A percentile compares a stretch with the other conserved stretches of the same genome.
phyloP scores from a whole-genome alignment of 2,113 vertebrate genomes.

The Tympanuchus pallidicinctus region DNA sequence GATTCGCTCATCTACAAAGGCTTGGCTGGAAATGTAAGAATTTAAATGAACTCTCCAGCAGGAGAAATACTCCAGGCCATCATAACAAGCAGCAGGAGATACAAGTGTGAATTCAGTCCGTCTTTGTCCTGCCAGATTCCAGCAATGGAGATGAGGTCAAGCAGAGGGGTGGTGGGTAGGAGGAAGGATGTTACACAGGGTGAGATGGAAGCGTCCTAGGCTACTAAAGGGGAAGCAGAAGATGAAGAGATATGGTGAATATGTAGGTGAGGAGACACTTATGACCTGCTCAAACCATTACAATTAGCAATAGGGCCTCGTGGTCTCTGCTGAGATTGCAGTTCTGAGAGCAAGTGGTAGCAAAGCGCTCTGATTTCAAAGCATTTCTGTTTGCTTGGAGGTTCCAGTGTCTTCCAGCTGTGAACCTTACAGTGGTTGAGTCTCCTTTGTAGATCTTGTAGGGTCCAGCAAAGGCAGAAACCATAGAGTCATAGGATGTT shows the following conservation, averaged over 20 bases:
- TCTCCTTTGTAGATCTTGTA: neutral
- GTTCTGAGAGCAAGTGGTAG: neutral
- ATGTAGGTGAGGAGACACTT: neutral
- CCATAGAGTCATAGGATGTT: no score
- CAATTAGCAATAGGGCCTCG: rapidly evolving
- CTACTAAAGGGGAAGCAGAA: neutral
- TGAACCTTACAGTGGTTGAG: neutral
- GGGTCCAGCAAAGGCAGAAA: neutral
- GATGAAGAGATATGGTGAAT: neutral
- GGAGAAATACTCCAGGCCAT: neutral
- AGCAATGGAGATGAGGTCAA: rapidly evolving
- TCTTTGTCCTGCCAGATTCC: neutral
- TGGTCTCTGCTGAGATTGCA: neutral
- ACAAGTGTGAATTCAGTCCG: neutral
- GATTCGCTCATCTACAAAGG: conserved; percentile 33
- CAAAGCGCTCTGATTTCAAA: neutral
- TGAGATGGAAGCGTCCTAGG: neutral
- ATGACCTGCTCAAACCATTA: neutral
- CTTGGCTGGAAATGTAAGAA: conserved; percentile 29
- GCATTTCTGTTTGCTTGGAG: neutral
- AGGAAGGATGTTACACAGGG: neutral
- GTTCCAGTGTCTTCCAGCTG: neutral
- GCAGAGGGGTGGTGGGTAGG: neutral
- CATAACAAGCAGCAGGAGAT: conserved; percentile 26
- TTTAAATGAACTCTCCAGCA: neutral